Evolutionary conservation across 2,113 vertebrate species (phyloP).

Genomic region (Phalacrocorax brasilianus): DNA sequence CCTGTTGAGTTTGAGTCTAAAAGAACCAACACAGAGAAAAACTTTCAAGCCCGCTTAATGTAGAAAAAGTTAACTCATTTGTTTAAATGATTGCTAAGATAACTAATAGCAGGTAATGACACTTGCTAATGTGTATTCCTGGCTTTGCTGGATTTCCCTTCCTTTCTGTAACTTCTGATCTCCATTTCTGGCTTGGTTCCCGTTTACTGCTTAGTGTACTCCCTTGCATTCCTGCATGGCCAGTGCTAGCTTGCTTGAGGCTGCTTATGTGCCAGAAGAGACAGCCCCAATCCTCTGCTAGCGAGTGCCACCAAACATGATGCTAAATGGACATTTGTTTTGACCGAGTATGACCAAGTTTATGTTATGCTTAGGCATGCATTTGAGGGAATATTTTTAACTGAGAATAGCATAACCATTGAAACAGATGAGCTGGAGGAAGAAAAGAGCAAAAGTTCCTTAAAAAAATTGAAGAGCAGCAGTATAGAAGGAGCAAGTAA

Average conservation of each 20-base stretch:
- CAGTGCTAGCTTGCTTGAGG: neutral
- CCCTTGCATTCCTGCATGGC: neutral
- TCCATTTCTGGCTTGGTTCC: neutral
- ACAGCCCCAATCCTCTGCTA: neutral
- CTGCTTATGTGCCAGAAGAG: neutral
- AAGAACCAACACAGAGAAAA: neutral
- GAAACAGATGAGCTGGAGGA: neutral
- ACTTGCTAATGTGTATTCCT: neutral
- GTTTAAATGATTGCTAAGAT: neutral
- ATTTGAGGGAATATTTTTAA: neutral
- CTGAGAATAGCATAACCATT: neutral
- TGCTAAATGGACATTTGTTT: neutral
- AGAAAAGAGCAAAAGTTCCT: neutral
- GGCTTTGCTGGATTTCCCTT: neutral
- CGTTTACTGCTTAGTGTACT: neutral
- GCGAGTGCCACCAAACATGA: accelerated
- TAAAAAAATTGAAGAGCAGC: neutral
- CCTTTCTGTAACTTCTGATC: neutral
- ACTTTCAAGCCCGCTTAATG: neutral
- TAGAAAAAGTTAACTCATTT: neutral
- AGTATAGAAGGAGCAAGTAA: neutral
- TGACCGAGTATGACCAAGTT: neutral
- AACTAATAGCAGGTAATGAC: neutral
- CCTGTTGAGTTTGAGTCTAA: neutral
- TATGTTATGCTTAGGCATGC: neutral